These are phyloP conservation scores for Phylloscopus trochilus DNA, from an alignment of 2,113 vertebrate species.

Conservation along the genomic window DNA sequence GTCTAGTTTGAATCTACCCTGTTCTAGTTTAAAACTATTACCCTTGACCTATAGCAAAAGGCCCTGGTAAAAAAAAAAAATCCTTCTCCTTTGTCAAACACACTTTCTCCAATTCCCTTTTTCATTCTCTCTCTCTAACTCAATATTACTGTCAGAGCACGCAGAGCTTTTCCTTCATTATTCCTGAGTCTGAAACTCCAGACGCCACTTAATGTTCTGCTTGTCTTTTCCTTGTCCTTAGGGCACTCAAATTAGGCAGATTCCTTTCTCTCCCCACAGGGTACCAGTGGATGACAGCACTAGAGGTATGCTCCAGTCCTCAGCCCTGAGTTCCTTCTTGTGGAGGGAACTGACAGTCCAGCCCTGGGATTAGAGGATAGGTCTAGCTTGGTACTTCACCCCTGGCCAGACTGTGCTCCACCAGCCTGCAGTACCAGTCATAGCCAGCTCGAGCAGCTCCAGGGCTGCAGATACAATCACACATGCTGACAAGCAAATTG, in stretches of 20 bases:
- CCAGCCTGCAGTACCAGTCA: neutral
- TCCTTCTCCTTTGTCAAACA: neutral
- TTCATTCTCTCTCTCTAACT: neutral
- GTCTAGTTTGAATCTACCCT: neutral
- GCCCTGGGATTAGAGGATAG: neutral
- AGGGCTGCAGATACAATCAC: neutral
- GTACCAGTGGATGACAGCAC: neutral
- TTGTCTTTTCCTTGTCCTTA: neutral
- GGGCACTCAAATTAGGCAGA: neutral
- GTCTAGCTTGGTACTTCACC: neutral
- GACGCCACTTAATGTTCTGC: neutral
- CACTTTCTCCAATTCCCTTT: fast-evolving
- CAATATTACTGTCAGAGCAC: neutral
- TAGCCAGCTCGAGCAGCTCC: neutral
- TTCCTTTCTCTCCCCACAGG: neutral
- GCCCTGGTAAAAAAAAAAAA: neutral
- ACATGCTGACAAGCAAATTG: neutral
- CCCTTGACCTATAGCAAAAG: neutral
- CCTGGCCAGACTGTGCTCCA: neutral
- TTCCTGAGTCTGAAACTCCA: neutral
- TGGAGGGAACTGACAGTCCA: neutral
- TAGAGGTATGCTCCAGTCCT: neutral
- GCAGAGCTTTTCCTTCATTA: neutral
- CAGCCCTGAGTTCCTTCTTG: neutral
- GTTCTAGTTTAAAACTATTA: neutral